Base-by-base conservation (phyloP, 2,888 invertebrate species). In the Drosophila cracens region DNA sequence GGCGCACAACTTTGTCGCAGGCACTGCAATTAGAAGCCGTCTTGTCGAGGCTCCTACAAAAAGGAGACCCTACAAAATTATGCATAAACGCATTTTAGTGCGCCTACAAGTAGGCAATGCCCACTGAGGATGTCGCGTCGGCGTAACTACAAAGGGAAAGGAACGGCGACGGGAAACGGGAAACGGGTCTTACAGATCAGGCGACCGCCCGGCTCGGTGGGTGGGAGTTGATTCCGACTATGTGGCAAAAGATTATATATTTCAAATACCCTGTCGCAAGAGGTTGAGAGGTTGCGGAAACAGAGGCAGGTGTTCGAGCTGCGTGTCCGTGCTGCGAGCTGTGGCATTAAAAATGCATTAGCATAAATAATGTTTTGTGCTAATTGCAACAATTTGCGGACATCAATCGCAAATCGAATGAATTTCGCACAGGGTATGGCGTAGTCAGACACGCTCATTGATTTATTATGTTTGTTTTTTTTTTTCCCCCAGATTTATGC, bases 1-100 rank as follows among this genome's bases (percentile, higher is more conserved):
- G 75, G 62, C 54, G 82, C 74, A 69, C n/a, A 69, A 65, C 52
- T 76, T 83, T 74, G 69, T 70, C 77, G 78, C 85, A 67, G 68
- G 63, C 76, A 53, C 68, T 74, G 89, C 87, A 90, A 85, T 90
- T 90, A 85, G 69, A 81, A 31, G 71, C 27, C 38, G 48, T 48
- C 31, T n/a, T 13, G 29, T 25, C 53, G 51, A n/a, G 40, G 40
- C 29, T 33, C 10, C 21, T 13, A 40, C 34, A 27, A 29, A 25
- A 40, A 53, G 18, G 33, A 46, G 54, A 29, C 68, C 69, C 82
- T 85, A 78, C 74, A 78, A 89, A 81, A 91, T 88, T 91, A 90
- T 85, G 90, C 85, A 85, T 91, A 89, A 89, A 84, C 91, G 91
- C 90, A 91, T 83, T 90, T 89, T 91, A 91, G 87, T 82, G 90